These are phyloP conservation scores for Climacteris rufus DNA, from an alignment of 2,113 vertebrate genomes.

Conservation along the genomic window DNA sequence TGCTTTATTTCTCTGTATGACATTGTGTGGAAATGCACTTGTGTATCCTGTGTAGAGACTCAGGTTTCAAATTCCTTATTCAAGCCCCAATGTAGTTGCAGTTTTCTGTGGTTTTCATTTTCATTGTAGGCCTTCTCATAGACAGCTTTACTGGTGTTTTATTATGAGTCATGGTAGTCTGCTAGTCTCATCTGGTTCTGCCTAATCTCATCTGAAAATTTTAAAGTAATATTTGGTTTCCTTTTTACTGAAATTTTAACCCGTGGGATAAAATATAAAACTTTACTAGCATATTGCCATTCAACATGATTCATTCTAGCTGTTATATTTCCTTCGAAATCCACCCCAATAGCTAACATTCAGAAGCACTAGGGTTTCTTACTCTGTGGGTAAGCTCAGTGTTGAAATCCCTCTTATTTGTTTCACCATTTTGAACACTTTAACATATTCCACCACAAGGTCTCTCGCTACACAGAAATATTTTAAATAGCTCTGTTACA, in stretches of 20 bases:
- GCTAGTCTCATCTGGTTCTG: neutral
- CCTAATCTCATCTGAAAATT: neutral
- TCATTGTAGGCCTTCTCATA: neutral
- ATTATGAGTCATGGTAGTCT: neutral
- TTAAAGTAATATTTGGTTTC: neutral
- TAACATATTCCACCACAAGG: neutral
- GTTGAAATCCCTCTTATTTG: neutral
- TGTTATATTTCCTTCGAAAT: neutral
- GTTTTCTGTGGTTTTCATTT: neutral
- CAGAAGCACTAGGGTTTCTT: neutral
- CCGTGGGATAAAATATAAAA: neutral
- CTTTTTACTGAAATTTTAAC: neutral
- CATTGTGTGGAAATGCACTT: neutral
- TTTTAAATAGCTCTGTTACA: conserved; percentile 19
- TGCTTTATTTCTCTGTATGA: neutral
- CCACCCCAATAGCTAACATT: neutral
- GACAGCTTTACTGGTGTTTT: neutral
- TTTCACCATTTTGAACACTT: neutral
- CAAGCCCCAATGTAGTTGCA: neutral
- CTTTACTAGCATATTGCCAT: neutral
- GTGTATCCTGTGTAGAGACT: neutral
- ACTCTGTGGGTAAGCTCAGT: neutral
- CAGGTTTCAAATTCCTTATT: neutral
- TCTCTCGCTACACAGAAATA: neutral
- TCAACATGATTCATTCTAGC: neutral